These are phyloP conservation scores for Panthera tigris DNA, from an alignment of 2,113 vertebrate species.

Conservation along the genomic window DNA sequence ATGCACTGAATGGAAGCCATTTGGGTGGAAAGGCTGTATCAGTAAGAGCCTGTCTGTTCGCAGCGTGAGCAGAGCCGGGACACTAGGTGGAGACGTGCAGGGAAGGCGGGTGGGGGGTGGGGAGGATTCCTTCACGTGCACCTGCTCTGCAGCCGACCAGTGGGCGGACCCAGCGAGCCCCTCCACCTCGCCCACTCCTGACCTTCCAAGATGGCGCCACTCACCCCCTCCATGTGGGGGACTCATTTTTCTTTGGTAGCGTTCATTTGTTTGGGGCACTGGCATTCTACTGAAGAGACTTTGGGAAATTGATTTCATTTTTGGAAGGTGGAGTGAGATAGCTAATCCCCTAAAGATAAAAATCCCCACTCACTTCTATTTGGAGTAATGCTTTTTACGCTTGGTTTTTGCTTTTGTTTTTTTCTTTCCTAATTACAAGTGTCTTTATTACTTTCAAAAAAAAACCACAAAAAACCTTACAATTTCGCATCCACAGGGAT, in stretches of 20 bases:
- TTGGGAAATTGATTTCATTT: neutral
- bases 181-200: rapidly evolving
- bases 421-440: neutral
- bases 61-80: neutral
- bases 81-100: rapidly evolving
- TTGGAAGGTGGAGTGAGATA: rapidly evolving
- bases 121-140: rapidly evolving
- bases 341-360: neutral
- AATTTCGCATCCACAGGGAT: neutral
- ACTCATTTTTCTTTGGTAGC: rapidly evolving
- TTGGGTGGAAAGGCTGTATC: rapidly evolving
- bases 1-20: neutral
- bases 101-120: neutral
- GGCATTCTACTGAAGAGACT: rapidly evolving
- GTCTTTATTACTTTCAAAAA: neutral
- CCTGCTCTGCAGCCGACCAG: no score
- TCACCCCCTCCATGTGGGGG: neutral
- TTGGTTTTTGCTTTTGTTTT: neutral
- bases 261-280: rapidly evolving
- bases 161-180: no score
- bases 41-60: no score
- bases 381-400: neutral
- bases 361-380: neutral
- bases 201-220: neutral
- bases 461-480: no score